Evolutionary conservation across 2,888 invertebrate genomes (phyloP).

Genomic region (Drosophila incognita): DNA sequence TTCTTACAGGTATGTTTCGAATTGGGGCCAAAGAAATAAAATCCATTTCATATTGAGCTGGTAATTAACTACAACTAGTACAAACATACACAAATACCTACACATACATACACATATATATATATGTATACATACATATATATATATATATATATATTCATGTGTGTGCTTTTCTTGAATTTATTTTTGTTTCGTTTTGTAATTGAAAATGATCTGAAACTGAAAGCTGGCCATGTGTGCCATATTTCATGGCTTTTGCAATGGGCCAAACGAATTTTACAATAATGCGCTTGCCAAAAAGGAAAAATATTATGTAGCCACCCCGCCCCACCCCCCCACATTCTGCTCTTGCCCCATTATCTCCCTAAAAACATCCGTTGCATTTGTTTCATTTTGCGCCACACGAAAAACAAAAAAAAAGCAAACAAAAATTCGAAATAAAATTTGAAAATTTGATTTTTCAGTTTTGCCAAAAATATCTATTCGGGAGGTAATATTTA

Average conservation of each 20-base stretch:
- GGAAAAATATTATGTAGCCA: slow-evolving; percentile 1
- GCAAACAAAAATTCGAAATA: slow-evolving; percentile 11
- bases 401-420: slow-evolving; percentile 14
- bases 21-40: slow-evolving; percentile 51
- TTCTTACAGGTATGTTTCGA: slow-evolving; percentile 65
- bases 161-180: background rate
- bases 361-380: slow-evolving; percentile 17
- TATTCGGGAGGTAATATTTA: slow-evolving; percentile 3
- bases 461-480: slow-evolving; percentile 27
- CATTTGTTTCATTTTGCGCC: slow-evolving; percentile 12
- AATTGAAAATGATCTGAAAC: slow-evolving; percentile 43
- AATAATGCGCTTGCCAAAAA: slow-evolving; percentile 59
- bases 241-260: slow-evolving; percentile 62
- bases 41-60: slow-evolving; percentile 37
- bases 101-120: background rate
- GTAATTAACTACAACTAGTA: slow-evolving; percentile 44
- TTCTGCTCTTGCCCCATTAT: background rate
- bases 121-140: background rate
- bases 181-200: slow-evolving; percentile 19
- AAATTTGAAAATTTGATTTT: slow-evolving; percentile 24
- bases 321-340: background rate
- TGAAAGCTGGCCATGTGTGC: slow-evolving; percentile 55
- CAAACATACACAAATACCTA: background rate
- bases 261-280: slow-evolving; percentile 60
- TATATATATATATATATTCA: background rate